Base-by-base conservation (phyloP, 2,113 vertebrate species). In the Sprattus sprattus region DNA sequence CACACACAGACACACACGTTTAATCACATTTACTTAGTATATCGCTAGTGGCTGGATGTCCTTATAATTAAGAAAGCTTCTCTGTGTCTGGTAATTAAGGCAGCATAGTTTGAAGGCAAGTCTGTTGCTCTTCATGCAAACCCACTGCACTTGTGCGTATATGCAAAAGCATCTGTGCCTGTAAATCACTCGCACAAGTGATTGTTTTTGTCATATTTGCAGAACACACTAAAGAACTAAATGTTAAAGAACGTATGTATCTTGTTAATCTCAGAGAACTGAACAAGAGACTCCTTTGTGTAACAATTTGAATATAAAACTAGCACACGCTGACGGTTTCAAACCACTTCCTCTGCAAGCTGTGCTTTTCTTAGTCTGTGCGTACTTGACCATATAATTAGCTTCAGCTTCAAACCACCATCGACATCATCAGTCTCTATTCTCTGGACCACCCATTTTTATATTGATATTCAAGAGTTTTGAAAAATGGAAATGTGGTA, bases 261-360 rank as follows among this genome's bases (percentile, higher is more conserved):
- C 6, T 47, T 47, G 46, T 47, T 15, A 52, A 15, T 3, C 11
- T 9, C 11, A 52, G 50, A 15, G 16, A 52, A 52, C 16, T 57
- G 16, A 57, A 57, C 52, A 57, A 57, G 50, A 52, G 6, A 16
- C 15, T 20, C 4, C 20, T 57, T 57, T 57, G 52, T 57, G 18
- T 57, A 16, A 52, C 52, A 57, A 20, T 20, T 57, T 46, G 44
- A 46, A 7, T 8, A 45, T 60, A 46, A n/a, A n/a, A 52, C 57
- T 83, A 49, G 85, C 67, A 87, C 47, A 54, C 75, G 81, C 52
- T 75, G 81, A 84, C 86, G 44, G 82, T 90, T 89, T 86, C 57
- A 88, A 89, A 90, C 89, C 88, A 90, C 86, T 88, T 90, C 89
- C 90, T 89, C 90, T 89, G 8, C n/a, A 85, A 28, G n/a, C 28